Base-by-base conservation (phyloP, 2,797 vertebrate species). In the Ctenochaetus hawaiiensis region DNA sequence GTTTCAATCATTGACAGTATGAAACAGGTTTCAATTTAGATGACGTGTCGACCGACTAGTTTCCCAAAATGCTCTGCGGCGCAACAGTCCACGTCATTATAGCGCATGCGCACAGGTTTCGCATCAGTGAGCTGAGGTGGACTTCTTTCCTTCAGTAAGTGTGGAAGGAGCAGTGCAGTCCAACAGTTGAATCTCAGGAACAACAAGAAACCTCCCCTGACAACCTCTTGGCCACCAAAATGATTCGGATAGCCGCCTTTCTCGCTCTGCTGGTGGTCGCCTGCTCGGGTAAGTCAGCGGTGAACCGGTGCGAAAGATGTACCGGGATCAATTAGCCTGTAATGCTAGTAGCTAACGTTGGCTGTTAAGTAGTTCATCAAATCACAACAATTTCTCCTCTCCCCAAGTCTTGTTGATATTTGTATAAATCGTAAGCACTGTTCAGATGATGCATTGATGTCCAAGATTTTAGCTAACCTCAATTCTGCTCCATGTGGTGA, bases 171-270 rank as follows among this genome's bases (percentile, higher is more conserved):
- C 60, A 26, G 45, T 1, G 0, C 41, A 30, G 51, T 41, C 16
- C 48, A 20, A 26, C 39, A 18, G 0, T 34, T 11, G 44, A 23
- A 72, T 4, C 47, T 16, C 56, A 54, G 72, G 3, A 58, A 45
- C 57, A 48, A 60, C 34, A 52, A 5, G 1, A 62, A 68, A 13
- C 45, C 12, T 3, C 6, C 3, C 7, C 1, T 6, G 6, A 58
- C 17, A 41, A 14, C 67, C 22, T 11, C 6, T 10, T 16, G 20
- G 22, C 77, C 73, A 6, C 2, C 67, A 90, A 10, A 0, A 94
- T 94, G 93, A 86, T 91, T 47, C 89, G 91, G 81, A 86, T 93
- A 86, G 82, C 84, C 12, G 85, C 83, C 20, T 86, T 94, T 52
- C 48, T 94, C 53, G 74, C 89, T 8, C 67, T 94, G 60, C 69